Conservation (phyloP, 2,888 invertebrate species). For the Galerucella pusilla region DNA sequence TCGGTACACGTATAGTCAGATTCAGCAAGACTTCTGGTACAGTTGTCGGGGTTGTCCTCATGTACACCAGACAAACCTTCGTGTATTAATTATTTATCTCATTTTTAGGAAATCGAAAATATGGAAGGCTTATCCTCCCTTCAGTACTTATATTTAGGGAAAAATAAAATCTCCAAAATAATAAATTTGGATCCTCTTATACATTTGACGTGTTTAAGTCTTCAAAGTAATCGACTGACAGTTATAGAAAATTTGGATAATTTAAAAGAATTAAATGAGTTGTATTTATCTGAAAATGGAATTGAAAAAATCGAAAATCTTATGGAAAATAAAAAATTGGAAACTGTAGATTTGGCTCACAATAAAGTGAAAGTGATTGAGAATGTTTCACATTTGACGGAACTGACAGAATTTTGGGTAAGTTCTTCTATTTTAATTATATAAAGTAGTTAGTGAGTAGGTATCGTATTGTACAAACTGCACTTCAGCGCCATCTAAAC, state of each 20-base stretch:
- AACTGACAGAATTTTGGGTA: conserved; percentile 97
- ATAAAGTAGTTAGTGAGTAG: background rate
- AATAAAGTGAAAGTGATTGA: conserved; percentile 86
- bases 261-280: conserved; percentile 80
- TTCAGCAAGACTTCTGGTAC: too few species aligned
- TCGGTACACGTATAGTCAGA: too few species aligned
- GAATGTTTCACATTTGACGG: conserved; percentile 78
- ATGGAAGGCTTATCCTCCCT: conserved; percentile 80
- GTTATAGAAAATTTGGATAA: conserved; percentile 87
- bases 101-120: conserved; percentile 83
- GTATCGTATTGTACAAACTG: too few species aligned
- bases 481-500: too few species aligned
- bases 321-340: conserved; percentile 74
- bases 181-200: conserved; percentile 80
- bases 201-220: conserved; percentile 82
- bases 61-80: background rate
- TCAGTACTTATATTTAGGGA: conserved; percentile 87
- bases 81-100: conserved; percentile 10
- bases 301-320: conserved; percentile 83
- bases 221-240: conserved; percentile 90
- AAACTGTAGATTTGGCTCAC: conserved; percentile 90
- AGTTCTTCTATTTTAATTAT: conserved; percentile 50
- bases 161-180: conserved; percentile 93
- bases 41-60: too few species aligned
- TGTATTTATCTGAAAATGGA: conserved; percentile 96